Evolutionary conservation across 2,888 invertebrate genomes (phyloP).

Genomic region (Cantharis rustica): DNA sequence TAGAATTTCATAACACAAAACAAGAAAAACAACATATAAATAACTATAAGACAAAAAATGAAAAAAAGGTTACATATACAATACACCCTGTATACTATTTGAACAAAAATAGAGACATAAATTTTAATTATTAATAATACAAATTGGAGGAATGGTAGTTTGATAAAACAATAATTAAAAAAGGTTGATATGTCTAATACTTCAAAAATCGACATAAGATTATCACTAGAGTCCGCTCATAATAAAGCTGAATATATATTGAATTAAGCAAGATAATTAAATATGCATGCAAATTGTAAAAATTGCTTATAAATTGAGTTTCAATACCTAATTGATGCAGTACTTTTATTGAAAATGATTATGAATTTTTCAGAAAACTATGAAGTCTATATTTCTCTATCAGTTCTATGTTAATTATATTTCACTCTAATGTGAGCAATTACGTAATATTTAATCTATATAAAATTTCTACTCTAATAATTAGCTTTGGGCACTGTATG

Average conservation of each 20-base stretch:
- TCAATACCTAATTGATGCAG: constrained; percentile 1
- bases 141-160: neutral
- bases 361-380: constrained; percentile 14
- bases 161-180: neutral
- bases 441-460: constrained; percentile 16
- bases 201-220: neutral
- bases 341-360: constrained; percentile 2
- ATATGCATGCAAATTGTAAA: constrained; percentile 11
- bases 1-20: neutral
- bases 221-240: constrained; percentile 8
- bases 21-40: neutral
- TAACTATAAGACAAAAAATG: neutral
- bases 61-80: neutral
- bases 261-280: constrained; percentile 8
- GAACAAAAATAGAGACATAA: neutral
- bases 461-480: constrained; percentile 17
- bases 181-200: constrained; percentile 9
- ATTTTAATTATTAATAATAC: neutral
- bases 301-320: constrained; percentile 1
- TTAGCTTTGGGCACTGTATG: neutral
- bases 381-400: constrained; percentile 30
- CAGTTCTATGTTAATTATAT: constrained; percentile 24
- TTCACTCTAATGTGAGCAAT: constrained; percentile 30
- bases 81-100: neutral
- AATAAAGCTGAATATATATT: constrained; percentile 11